A percentile compares a stretch with the other conserved stretches of the same genome.
These are phyloP conservation scores for Minunthozetes semirufus DNA, from an alignment of 2,888 invertebrate species.

Conservation along the genomic window DNA sequence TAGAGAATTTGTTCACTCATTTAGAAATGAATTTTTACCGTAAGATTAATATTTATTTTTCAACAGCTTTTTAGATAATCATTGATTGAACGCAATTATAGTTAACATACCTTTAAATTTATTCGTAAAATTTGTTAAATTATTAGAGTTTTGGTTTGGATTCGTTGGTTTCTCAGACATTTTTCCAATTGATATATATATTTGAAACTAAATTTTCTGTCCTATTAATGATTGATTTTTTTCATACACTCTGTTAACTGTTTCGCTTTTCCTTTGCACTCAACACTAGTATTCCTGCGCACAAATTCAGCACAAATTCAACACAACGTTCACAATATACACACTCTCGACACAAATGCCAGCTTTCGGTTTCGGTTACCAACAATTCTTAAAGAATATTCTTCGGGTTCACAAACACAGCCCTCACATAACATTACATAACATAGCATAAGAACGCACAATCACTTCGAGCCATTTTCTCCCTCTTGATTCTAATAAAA, in stretches of 20 bases:
- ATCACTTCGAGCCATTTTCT: too few species aligned
- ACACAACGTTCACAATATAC: background rate
- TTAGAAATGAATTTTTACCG: constrained; percentile 3
- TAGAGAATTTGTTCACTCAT: constrained; percentile 13
- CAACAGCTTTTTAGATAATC: background rate
- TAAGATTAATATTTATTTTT: constrained; percentile 4
- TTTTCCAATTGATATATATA: background rate
- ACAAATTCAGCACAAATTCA: constrained; percentile 1
- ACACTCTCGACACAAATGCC: too few species aligned
- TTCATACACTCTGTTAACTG: background rate
- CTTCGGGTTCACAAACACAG: too few species aligned
- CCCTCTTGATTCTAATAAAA: too few species aligned
- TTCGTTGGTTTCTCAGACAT: constrained; percentile 20
- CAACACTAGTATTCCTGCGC: constrained; percentile 22
- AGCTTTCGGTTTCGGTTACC: background rate
- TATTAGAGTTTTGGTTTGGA: constrained; percentile 1
- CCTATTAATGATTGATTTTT: constrained; percentile 28
- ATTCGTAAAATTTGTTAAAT: constrained; percentile 4
- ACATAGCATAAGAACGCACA: too few species aligned
- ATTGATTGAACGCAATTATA: background rate
- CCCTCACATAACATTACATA: too few species aligned
- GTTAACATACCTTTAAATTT: constrained; percentile 26
- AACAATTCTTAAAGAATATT: too few species aligned
- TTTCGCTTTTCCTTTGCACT: constrained; percentile 21
- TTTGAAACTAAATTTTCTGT: constrained; percentile 25